Evolutionary conservation across 1,140 invertebrate genomes (phyloP), one percentile per base, ranked within the genome.

Genomic region (Steinernema feltiae): DNA sequence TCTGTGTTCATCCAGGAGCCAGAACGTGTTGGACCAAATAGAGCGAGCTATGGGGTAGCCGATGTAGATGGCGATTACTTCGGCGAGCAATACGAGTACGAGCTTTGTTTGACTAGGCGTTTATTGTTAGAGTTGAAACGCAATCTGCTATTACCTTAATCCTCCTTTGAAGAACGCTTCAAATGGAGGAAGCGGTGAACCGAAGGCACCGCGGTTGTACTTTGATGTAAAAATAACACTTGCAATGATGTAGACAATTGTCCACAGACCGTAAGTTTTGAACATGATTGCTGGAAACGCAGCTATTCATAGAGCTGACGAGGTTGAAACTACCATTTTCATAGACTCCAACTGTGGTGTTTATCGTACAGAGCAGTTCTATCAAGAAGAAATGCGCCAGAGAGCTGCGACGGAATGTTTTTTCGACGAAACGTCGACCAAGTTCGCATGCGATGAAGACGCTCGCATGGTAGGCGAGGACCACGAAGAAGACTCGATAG

Each of bases 191-290:
- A 63, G 53, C 15, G 53, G 53, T n/a, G 53, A 63, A 12, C 53
- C 53, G 24, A 63, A 63, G 7, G 53, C 53, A n/a, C 53, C 53
- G 12, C 53, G 53, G 53, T 63, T 63, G 53, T 63, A 63, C 24
- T 63, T 63, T 27, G 12, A 12, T 3, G 53, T 63, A 21, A 63
- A 21, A 27, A 63, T 63, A 3, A 27, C 53, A 63, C 15, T n/a
- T 21, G 24, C 53, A 21, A 63, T 63, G 12, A 63, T 63, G 53
- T 63, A 63, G 53, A 63, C 53, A 7, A 63, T 63, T 3, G 53
- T 21, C 53, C 53, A 63, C 15, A 63, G 53, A 17, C 53, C 53
- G 24, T 63, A 63, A 7, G 24, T 21, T 27, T 27, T 27, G 53
- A 63, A 15, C 53, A 63, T 12, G 24, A 63, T 17, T 7, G 7